A percentile compares a stretch with the other conserved stretches of the same genome.
phyloP scores from a whole-genome alignment of 2,113 vertebrate species.

The Connochaetes taurinus region DNA sequence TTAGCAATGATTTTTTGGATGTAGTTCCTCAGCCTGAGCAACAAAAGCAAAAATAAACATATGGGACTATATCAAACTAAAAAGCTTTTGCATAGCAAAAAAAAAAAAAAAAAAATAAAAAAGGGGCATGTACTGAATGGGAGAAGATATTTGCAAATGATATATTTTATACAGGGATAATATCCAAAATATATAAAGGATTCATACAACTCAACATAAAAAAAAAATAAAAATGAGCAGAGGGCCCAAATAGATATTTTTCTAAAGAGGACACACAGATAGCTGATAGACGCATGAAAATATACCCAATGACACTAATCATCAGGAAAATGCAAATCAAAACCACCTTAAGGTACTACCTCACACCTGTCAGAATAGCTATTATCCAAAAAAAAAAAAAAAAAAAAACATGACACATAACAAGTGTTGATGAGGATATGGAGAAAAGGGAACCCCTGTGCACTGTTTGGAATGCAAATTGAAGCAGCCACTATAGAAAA shows the following conservation, averaged over 20 bases:
- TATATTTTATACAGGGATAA: neutral
- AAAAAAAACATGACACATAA: neutral
- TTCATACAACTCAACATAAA: neutral
- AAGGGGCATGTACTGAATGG: neutral
- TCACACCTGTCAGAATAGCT: neutral
- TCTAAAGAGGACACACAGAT: neutral
- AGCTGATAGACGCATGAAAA: neutral
- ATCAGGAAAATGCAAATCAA: neutral
- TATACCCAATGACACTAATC: neutral
- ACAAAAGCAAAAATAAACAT: too few relatives aligned
- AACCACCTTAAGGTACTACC: neutral
- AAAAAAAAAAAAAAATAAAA: neutral
- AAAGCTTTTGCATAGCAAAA: too few relatives aligned
- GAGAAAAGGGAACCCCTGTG: neutral
- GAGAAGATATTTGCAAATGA: neutral
- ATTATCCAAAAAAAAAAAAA: neutral
- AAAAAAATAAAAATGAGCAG: neutral
- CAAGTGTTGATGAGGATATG: neutral
- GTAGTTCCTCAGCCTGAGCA: neutral
- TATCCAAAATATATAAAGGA: neutral
- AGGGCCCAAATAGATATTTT: neutral
- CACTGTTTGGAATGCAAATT: neutral
- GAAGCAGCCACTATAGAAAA: neutral
- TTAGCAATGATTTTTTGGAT: neutral
- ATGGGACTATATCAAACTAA: too few relatives aligned